Percentiles rank a stretch among this genome's conserved stretches.
Conservation (phyloP, 2,113 vertebrate genomes). For the Capreolus pygargus region DNA sequence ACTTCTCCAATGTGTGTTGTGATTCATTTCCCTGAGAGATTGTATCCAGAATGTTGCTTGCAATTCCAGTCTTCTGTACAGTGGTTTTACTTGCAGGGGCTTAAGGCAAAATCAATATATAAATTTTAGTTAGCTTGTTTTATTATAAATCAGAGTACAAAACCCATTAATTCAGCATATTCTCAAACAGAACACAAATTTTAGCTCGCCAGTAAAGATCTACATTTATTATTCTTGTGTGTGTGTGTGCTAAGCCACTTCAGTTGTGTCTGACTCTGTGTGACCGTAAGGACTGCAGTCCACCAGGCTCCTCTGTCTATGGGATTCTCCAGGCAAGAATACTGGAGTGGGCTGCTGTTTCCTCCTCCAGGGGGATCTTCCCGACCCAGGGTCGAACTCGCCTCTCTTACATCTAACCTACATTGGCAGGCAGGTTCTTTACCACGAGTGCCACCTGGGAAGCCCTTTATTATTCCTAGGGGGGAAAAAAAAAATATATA, state of each 20-base stretch:
- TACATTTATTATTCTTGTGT: background rate
- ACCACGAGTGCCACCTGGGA: background rate
- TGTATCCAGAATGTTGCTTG: conserved; percentile 80
- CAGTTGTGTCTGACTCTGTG: background rate
- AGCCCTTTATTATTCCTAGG: background rate
- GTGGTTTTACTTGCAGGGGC: conserved; percentile 86
- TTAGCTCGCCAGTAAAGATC: background rate
- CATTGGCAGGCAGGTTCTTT: background rate
- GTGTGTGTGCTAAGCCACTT: background rate
- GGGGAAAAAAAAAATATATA: background rate
- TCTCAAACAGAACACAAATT: background rate
- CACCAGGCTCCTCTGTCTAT: background rate
- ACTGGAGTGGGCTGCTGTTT: background rate
- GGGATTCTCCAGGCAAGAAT: background rate
- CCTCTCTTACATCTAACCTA: background rate
- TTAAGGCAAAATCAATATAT: conserved; percentile 38
- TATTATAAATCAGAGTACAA: background rate
- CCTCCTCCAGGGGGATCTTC: background rate
- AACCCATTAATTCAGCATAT: background rate
- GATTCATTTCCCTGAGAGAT: conserved; percentile 84
- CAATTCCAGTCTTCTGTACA: conserved; percentile 79
- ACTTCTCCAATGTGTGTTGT: conserved; percentile 85
- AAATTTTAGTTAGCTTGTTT: background rate
- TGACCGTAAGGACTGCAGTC: background rate
- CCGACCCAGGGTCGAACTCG: background rate